Evolutionary conservation across 37 sponge, comb jelly and placozoan genomes (phyloP), one percentile per base, ranked within the genome.

Genomic region (Eunapius fragilis): DNA sequence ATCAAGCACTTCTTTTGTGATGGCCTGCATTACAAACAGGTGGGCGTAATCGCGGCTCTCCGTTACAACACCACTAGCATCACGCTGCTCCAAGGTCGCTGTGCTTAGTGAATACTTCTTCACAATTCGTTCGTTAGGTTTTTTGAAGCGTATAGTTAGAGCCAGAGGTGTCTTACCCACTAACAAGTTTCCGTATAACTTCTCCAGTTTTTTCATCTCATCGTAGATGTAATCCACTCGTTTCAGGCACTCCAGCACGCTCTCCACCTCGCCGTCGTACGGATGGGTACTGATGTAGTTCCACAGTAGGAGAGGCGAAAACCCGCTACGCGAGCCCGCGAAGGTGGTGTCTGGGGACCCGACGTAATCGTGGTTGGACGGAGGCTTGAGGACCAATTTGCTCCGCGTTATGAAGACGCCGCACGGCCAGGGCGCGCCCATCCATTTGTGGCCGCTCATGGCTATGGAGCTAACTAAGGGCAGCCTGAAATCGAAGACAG

Each of bases 281-380:
- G 38, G 7, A 31, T 85, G 77, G 45, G 78, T 85, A 47, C 71
- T 77, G 78, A 85, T 77, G 85, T 77, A 85, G 23, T 77, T 78
- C 85, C 85, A 85, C 70, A 58, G 38, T 17, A 85, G 0, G 4
- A 71, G n/a, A 6, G 78, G 25, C 22, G 85, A 85, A 25, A 33
- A 26, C 72, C 38, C 85, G 68, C 69, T 85, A 28, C 85, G 77
- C 2, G 85, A 85, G 3, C 77, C 78, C 22, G 85, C 77, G 69
- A 85, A 77, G 0, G 85, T 85, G 30, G 85, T 85, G 38, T 85
- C 85, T 14, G 85, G 70, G 4, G 85, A 67, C 23, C 85, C 85
- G 25, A 77, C 68, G 70, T 77, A 76, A 26, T 25, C 41, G 0
- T 71, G 77, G 35, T 24, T 31, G 0, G 36, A 37, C 5, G 32